These are phyloP conservation scores for Verasper variegatus DNA, from an alignment of 2,113 vertebrate species.

Conservation along the genomic window DNA sequence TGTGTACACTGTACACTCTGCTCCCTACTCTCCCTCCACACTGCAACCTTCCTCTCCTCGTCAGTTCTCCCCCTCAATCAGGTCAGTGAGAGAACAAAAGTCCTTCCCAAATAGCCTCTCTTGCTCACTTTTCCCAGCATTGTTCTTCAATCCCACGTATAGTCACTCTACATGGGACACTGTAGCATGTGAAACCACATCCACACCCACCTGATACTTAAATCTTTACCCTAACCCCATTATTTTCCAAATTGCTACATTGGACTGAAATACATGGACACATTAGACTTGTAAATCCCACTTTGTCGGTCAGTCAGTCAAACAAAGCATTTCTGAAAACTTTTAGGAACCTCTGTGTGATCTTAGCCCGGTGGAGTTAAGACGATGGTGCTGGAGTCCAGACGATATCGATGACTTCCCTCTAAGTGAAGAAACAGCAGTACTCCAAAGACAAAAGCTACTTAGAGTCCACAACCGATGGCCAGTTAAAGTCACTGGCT, in stretches of 20 bases:
- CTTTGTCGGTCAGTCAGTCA: not conserved
- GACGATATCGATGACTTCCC: not conserved
- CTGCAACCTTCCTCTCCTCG: slow-evolving; percentile 25
- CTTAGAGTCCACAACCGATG: not conserved
- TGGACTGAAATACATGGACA: slow-evolving; percentile 20
- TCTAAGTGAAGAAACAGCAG: slow-evolving; percentile 2
- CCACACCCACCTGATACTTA: slow-evolving; percentile 2
- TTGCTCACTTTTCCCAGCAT: not conserved
- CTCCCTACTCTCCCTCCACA: slow-evolving; percentile 10
- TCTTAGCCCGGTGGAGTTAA: not conserved
- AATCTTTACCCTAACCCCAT: not conserved
- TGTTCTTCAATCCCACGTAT: slow-evolving; percentile 1
- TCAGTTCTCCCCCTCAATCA: slow-evolving; percentile 15
- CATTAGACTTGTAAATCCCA: slow-evolving; percentile 47
- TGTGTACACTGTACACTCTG: slow-evolving; percentile 16
- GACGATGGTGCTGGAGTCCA: slow-evolving; percentile 1
- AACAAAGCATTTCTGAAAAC: slow-evolving; percentile 27
- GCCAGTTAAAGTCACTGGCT: not conserved
- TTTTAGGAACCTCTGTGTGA: slow-evolving; percentile 4
- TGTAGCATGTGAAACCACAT: slow-evolving; percentile 17
- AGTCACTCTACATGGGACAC: not conserved
- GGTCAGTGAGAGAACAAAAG: not conserved
- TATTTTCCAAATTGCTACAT: slow-evolving; percentile 27
- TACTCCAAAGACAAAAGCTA: not conserved
- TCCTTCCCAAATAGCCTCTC: not conserved